These are phyloP conservation scores for Geopemphigus sp. DNA, from an alignment of 1,140 invertebrate genomes.

Conservation along the genomic window DNA sequence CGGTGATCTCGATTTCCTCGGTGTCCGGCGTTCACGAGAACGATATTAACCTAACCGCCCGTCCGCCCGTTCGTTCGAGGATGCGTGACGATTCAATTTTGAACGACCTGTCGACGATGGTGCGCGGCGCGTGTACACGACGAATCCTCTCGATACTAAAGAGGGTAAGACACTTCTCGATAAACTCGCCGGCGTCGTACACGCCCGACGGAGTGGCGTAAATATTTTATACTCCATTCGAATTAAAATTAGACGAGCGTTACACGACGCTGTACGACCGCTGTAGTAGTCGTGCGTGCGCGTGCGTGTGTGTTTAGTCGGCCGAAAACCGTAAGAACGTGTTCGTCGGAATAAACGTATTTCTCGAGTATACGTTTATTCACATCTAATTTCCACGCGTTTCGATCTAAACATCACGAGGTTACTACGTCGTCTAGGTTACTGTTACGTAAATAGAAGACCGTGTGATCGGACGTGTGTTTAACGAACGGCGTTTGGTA, in stretches of 20 bases:
- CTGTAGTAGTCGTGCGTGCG: neutral
- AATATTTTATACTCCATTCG: neutral
- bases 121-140: no score
- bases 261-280: neutral
- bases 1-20: neutral
- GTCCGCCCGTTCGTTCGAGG: neutral
- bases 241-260: slow-evolving; percentile 9
- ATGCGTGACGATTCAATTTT: neutral
- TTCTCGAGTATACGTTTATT: neutral
- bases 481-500: no score
- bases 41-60: neutral
- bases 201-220: no score
- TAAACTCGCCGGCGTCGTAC: no score
- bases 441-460: neutral
- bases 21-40: neutral
- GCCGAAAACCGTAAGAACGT: neutral
- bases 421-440: neutral
- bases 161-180: no score
- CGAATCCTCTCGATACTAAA: neutral
- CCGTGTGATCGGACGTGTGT: no score
- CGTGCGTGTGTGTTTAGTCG: neutral
- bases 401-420: neutral
- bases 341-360: no score
- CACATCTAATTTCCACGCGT: neutral
- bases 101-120: neutral